Conservation (phyloP, 2,113 vertebrate species). For the Thalassarche chlororhynchos region DNA sequence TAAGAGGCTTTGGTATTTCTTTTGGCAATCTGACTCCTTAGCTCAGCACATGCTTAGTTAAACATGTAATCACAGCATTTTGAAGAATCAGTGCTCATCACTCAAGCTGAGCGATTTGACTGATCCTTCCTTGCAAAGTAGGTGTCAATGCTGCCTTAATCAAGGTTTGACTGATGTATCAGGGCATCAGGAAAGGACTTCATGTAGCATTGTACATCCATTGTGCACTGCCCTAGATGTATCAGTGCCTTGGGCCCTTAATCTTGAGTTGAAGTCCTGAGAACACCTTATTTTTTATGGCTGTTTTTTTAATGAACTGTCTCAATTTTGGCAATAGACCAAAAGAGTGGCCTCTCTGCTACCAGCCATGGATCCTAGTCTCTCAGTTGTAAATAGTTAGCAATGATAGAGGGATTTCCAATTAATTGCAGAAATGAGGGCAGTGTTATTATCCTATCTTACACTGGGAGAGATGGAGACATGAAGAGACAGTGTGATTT, state of each 20-base stretch:
- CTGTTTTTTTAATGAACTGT: neutral
- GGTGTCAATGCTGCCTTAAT: neutral
- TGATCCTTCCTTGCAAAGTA: neutral
- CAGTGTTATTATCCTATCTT: neutral
- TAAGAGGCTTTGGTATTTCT: neutral
- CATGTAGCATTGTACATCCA: accelerated
- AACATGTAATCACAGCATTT: neutral
- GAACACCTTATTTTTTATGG: neutral
- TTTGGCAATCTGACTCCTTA: neutral
- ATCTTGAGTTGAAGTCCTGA: neutral
- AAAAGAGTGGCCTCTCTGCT: neutral
- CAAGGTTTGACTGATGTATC: neutral
- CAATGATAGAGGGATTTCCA: neutral
- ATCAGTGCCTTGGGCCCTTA: neutral
- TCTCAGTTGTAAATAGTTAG: neutral
- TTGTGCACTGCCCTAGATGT: neutral
- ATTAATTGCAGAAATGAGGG: neutral
- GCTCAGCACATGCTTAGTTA: constrained; percentile 4
- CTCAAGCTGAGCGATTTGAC: neutral
- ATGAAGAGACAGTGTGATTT: neutral
- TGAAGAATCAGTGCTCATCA: constrained; percentile 33
- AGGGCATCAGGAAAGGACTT: neutral
- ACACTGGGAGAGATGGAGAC: neutral
- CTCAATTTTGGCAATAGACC: neutral
- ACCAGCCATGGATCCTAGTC: neutral